A percentile compares a stretch with the other conserved stretches of the same genome.
Evolutionary conservation across 2,888 invertebrate species (phyloP).

Genomic region (Hoplodrina ambigua): DNA sequence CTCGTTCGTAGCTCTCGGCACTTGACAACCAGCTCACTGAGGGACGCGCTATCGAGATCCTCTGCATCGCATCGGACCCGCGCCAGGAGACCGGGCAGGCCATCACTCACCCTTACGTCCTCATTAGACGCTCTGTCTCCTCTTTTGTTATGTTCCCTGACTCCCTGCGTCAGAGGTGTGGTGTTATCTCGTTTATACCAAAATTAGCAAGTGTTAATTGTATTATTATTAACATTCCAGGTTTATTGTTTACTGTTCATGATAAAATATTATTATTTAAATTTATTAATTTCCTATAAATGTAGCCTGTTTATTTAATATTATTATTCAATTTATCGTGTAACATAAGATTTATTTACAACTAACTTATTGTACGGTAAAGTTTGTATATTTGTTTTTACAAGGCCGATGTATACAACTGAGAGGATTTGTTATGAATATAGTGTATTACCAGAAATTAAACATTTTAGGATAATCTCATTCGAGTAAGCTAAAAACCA

Average conservation of each 20-base stretch:
- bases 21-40: slow-evolving; percentile 92
- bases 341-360: slow-evolving; percentile 90
- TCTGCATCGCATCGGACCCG: slow-evolving; percentile 80
- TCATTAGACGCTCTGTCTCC: slow-evolving; percentile 77
- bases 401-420: slow-evolving; percentile 86
- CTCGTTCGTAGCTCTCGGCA: slow-evolving; percentile 94
- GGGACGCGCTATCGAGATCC: slow-evolving; percentile 87
- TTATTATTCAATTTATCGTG: slow-evolving; percentile 83
- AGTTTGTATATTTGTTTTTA: slow-evolving; percentile 85
- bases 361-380: slow-evolving; percentile 85
- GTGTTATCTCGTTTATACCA: slow-evolving; percentile 86
- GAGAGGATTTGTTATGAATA: slow-evolving; percentile 87
- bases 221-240: slow-evolving; percentile 90
- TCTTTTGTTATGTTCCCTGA: slow-evolving; percentile 70
- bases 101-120: slow-evolving; percentile 51
- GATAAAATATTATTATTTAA: slow-evolving; percentile 82
- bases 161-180: slow-evolving; percentile 78
- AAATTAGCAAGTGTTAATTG: slow-evolving; percentile 86
- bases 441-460: slow-evolving; percentile 88
- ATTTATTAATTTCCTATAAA: slow-evolving; percentile 81
- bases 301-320: slow-evolving; percentile 85
- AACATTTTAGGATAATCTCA: slow-evolving; percentile 90
- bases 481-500: slow-evolving; percentile 95
- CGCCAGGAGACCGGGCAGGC: slow-evolving; percentile 75
- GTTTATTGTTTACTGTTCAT: slow-evolving; percentile 86